Percentiles rank a stretch among this genome's conserved stretches.
These are phyloP conservation scores for Raja brachyura DNA, from an alignment of 2,113 vertebrate species.

Conservation along the genomic window DNA sequence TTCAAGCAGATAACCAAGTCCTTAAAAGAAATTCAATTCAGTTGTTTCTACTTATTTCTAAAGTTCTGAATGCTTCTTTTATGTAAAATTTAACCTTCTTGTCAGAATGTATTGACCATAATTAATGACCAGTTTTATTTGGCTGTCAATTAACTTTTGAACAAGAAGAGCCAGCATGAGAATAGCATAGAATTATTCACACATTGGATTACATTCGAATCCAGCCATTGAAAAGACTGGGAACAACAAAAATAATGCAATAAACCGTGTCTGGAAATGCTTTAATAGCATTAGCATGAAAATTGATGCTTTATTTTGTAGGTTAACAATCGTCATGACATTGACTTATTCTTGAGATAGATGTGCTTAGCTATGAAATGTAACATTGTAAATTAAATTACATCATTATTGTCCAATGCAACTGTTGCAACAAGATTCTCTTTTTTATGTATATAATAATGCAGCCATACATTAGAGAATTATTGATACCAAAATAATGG, in stretches of 20 bases:
- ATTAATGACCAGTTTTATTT: constrained; percentile 9
- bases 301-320: neutral
- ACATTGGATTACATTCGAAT: neutral
- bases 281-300: neutral
- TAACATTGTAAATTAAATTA: neutral
- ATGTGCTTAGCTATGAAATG: neutral
- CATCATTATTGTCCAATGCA: neutral
- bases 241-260: neutral
- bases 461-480: neutral
- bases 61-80: constrained; percentile 6
- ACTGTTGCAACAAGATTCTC: neutral
- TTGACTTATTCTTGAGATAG: neutral
- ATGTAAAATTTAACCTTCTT: neutral
- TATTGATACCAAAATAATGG: neutral
- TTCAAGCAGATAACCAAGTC: constrained; percentile 13
- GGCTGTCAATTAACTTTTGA: neutral
- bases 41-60: neutral
- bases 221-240: neutral
- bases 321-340: neutral
- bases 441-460: too few relatives aligned
- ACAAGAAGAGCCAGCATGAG: neutral
- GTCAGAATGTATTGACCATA: neutral
- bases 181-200: neutral
- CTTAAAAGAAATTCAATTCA: neutral
- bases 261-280: neutral